Conservation (phyloP, 2,113 vertebrate genomes). For the Gila orcuttii region DNA sequence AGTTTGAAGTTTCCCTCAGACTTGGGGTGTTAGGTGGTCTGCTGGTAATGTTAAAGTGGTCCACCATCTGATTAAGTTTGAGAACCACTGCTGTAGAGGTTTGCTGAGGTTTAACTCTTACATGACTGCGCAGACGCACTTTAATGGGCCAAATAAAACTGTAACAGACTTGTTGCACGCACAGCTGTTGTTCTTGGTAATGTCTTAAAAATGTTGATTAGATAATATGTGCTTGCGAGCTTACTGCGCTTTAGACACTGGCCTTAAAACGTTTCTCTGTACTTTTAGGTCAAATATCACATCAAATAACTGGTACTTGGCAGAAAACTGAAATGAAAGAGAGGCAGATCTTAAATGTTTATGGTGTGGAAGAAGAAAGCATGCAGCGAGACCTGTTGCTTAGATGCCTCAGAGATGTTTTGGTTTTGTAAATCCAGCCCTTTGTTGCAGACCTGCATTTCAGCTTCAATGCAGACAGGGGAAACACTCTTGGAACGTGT, state of each 20-base stretch:
- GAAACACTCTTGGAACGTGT: conserved; percentile 40
- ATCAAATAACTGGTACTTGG: conserved; percentile 45
- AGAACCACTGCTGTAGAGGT: conserved; percentile 8
- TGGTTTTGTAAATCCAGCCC: conserved; percentile 44
- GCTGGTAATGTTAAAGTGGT: not conserved
- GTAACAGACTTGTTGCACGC: conserved; percentile 41
- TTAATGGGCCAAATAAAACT: conserved; percentile 55
- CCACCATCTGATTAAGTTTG: conserved; percentile 7
- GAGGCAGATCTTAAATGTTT: not conserved
- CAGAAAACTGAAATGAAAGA: conserved; percentile 29
- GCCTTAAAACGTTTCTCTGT: conserved; percentile 36
- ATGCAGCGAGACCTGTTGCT: not conserved
- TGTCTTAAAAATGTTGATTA: conserved; percentile 58
- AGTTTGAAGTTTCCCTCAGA: not conserved
- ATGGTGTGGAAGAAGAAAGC: conserved; percentile 34
- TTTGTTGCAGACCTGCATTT: conserved; percentile 54
- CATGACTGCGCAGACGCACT: not conserved
- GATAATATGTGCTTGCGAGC: conserved; percentile 23
- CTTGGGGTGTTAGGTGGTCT: not conserved
- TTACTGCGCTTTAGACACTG: conserved; percentile 38
- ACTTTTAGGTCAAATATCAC: conserved; percentile 48
- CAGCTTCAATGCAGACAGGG: conserved; percentile 41
- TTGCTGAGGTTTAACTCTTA: conserved; percentile 26
- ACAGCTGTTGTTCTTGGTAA: conserved; percentile 61
- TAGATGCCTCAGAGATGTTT: conserved; percentile 39